Percentiles rank a stretch among this genome's conserved stretches.
These are phyloP conservation scores for Drosophila rhopaloa DNA, from an alignment of 1,140 invertebrate species.

Conservation along the genomic window DNA sequence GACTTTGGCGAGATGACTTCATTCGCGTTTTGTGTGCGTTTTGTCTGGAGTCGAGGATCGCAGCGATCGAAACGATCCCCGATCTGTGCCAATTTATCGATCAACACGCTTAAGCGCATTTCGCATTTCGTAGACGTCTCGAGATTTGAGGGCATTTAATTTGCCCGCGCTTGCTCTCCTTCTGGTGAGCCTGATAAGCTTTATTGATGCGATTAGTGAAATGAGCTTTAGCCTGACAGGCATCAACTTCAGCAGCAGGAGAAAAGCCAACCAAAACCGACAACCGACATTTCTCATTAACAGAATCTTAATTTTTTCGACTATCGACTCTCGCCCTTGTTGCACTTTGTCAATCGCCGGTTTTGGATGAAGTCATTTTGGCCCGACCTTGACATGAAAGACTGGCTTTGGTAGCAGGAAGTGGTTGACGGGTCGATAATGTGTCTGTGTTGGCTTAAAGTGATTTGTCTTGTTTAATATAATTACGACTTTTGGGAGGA, in stretches of 20 bases:
- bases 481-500: constrained; percentile 4
- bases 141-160: constrained; percentile 67
- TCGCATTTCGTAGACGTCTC: constrained; percentile 42
- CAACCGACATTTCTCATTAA: constrained; percentile 82
- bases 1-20: constrained; percentile 73
- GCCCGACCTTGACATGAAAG: constrained; percentile 54
- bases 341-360: constrained; percentile 71
- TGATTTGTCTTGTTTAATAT: constrained; percentile 31
- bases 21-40: constrained; percentile 75
- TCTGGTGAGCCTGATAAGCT: constrained; percentile 72
- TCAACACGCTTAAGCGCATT: constrained; percentile 81
- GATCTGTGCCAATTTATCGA: constrained; percentile 77
- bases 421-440: constrained; percentile 20
- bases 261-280: constrained; percentile 56
- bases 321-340: constrained; percentile 48
- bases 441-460: constrained; percentile 16
- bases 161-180: constrained; percentile 21
- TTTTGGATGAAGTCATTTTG: constrained; percentile 58
- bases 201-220: constrained; percentile 82
- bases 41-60: constrained; percentile 37
- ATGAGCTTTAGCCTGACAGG: constrained; percentile 67
- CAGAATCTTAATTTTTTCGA: constrained; percentile 55
- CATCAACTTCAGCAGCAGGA: constrained; percentile 25
- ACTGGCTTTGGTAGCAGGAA: constrained; percentile 26
- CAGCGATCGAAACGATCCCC: constrained; percentile 29